Evolutionary conservation across 2,888 invertebrate genomes (phyloP).

Genomic region (Nomada ruficornis): DNA sequence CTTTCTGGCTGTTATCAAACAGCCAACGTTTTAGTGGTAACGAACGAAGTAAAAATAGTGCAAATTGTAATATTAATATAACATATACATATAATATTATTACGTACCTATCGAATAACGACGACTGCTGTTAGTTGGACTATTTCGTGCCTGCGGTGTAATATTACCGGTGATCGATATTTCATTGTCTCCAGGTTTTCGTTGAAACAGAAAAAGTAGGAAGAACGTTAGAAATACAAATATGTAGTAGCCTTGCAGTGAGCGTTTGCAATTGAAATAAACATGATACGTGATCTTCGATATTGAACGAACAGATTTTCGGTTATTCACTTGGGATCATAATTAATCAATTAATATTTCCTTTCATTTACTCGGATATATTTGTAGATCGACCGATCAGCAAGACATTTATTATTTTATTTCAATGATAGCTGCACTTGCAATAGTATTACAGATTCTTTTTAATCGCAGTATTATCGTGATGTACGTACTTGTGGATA

Average conservation of each 20-base stretch:
- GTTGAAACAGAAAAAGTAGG: slow-evolving; percentile 9
- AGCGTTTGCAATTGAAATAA: slow-evolving; percentile 29
- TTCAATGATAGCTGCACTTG: too few relatives aligned
- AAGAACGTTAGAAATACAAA: background rate
- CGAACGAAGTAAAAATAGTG: slow-evolving; percentile 65
- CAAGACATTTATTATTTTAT: too few relatives aligned
- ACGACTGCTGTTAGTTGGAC: slow-evolving; percentile 74
- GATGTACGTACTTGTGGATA: too few relatives aligned
- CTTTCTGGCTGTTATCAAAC: slow-evolving; percentile 32
- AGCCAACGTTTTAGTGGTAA: slow-evolving; percentile 44
- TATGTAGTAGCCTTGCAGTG: slow-evolving; percentile 22
- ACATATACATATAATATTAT: slow-evolving; percentile 27
- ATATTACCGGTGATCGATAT: slow-evolving; percentile 55
- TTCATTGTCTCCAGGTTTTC: slow-evolving; percentile 46
- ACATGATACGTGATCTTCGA: background rate
- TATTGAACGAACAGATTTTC: background rate
- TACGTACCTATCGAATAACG: slow-evolving; percentile 56
- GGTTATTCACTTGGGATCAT: background rate
- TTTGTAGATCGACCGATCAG: too few relatives aligned
- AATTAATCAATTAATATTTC: background rate
- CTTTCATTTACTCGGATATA: too few relatives aligned
- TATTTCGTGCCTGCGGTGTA: slow-evolving; percentile 77
- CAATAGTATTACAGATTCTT: too few relatives aligned
- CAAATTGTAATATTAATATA: slow-evolving; percentile 68
- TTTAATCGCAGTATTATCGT: too few relatives aligned